phyloP scores from a whole-genome alignment of 2,113 vertebrate genomes.

The Ursus arctos region DNA sequence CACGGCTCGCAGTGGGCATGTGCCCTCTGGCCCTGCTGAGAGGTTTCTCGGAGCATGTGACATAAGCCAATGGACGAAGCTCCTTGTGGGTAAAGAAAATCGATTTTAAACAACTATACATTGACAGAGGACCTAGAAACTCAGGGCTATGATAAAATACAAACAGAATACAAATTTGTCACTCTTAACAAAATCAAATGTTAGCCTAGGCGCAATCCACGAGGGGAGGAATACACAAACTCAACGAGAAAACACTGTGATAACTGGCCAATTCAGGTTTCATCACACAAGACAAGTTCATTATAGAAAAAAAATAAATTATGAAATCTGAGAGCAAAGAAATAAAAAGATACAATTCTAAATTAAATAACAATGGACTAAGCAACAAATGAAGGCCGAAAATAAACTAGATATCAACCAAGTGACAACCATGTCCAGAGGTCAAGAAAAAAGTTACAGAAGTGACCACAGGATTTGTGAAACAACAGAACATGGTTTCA shows the following conservation, averaged over 20 bases:
- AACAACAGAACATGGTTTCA: background rate
- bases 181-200: background rate
- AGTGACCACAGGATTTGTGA: background rate
- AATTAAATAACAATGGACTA: background rate
- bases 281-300: background rate
- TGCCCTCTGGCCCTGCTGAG: background rate
- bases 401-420: background rate
- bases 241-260: background rate
- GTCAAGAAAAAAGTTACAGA: conserved; percentile 39
- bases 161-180: background rate
- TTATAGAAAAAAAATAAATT: background rate
- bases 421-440: background rate
- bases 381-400: background rate
- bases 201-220: background rate
- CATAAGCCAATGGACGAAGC: background rate
- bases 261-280: background rate
- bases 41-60: background rate
- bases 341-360: background rate
- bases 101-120: background rate
- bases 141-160: background rate
- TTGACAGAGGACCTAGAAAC: background rate
- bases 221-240: background rate
- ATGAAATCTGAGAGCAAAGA: conserved; percentile 26
- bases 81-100: background rate
- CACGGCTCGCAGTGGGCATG: background rate